These are phyloP conservation scores for Aspidapion aeneum DNA, from an alignment of 2,888 invertebrate genomes.

Conservation along the genomic window DNA sequence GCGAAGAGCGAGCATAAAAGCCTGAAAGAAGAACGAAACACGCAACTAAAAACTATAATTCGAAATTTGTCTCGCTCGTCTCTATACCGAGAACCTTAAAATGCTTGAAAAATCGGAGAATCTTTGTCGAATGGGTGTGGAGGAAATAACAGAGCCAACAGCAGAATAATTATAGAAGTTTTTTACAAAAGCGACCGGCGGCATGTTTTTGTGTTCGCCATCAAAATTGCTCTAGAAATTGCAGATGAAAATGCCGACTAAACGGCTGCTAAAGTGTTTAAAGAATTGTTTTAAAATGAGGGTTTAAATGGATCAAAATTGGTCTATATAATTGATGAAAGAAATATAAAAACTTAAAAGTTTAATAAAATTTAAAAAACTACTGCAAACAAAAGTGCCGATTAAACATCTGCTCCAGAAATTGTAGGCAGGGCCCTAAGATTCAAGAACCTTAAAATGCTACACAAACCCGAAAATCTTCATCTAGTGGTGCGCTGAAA, in stretches of 20 bases:
- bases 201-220: background rate
- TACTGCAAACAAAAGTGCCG: too few species aligned
- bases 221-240: background rate
- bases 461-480: too few species aligned
- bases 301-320: too few species aligned
- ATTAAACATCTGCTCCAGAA: too few species aligned
- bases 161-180: background rate
- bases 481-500: too few species aligned
- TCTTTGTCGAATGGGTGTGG: background rate
- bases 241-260: background rate
- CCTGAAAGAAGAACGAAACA: slow-evolving; percentile 10
- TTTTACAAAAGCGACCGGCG: background rate
- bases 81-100: background rate
- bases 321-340: too few species aligned
- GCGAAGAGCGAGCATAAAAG: background rate
- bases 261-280: background rate
- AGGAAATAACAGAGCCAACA: background rate
- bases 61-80: slow-evolving; percentile 24
- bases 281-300: too few species aligned
- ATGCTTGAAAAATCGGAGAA: background rate
- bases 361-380: too few species aligned
- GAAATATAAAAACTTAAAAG: too few species aligned
- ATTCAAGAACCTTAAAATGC: too few species aligned
- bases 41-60: slow-evolving; percentile 27
- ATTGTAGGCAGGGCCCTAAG: too few species aligned